These are phyloP conservation scores for Lumbricus terrestris DNA, from an alignment of 2,888 invertebrate genomes.

Conservation along the genomic window DNA sequence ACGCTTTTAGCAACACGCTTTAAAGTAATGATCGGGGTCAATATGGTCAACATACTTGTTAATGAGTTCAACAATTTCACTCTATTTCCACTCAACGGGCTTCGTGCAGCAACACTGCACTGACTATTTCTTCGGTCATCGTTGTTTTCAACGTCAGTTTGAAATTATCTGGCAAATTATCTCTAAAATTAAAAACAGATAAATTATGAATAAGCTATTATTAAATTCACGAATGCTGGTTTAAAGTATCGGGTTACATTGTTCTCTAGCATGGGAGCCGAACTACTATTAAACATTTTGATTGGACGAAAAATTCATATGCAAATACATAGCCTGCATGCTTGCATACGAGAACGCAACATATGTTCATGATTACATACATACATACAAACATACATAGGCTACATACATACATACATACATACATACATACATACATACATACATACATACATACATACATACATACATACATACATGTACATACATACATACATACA, in stretches of 20 bases:
- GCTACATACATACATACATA: conserved; percentile 6
- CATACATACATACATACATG: no score
- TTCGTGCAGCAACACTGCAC: no score
- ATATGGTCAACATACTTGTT: neutral
- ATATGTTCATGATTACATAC: no score
- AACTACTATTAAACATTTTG: no score
- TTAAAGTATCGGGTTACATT: neutral
- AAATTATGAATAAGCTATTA: neutral
- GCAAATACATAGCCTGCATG: neutral
- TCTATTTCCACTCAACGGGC: neutral
- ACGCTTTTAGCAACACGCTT: neutral
- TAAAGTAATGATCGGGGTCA: neutral
- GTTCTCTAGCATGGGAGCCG: no score
- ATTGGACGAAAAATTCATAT: no score
- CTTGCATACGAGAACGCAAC: no score
- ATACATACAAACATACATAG: neutral
- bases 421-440: no score
- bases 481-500: no score
- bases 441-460: no score
- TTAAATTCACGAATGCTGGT: neutral
- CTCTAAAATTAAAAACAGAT: neutral
- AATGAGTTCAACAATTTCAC: neutral
- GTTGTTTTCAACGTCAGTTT: neutral
- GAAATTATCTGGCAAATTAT: neutral
- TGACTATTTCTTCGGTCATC: neutral